Percentiles rank a stretch among this genome's conserved stretches.
Conservation (phyloP, 2,113 vertebrate species). For the Oplegnathus fasciatus region DNA sequence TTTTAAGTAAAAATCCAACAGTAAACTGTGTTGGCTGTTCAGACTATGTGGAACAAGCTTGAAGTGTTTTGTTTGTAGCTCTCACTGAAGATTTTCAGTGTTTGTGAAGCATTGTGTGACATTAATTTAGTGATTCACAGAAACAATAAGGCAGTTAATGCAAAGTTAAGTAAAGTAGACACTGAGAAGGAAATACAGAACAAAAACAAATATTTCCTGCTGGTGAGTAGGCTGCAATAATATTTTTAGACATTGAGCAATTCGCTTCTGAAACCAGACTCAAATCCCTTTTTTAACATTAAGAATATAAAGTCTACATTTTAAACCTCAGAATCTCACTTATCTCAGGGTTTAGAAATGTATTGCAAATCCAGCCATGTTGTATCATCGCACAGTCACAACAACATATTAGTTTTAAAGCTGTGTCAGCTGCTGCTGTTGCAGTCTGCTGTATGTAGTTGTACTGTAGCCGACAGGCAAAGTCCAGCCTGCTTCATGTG, state of each 20-base stretch:
- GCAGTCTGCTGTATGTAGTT: background rate
- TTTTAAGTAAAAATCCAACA: background rate
- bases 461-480: background rate
- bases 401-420: background rate
- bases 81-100: background rate
- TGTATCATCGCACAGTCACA: background rate
- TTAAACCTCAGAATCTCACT: background rate
- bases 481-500: constrained; percentile 20
- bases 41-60: background rate
- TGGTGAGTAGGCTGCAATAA: background rate
- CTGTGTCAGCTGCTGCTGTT: background rate
- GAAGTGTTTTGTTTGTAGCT: background rate
- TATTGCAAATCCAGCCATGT: background rate
- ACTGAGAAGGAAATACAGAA: background rate
- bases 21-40: background rate
- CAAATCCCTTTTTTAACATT: too few species aligned
- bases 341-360: background rate
- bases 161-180: background rate
- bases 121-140: background rate
- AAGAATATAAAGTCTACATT: too few species aligned
- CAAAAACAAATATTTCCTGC: background rate
- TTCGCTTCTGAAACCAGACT: background rate
- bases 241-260: background rate
- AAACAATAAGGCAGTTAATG: background rate
- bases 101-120: background rate